A percentile compares a stretch with the other conserved stretches of the same genome.
phyloP scores from a whole-genome alignment of 2,113 vertebrate species.

The Phylloscopus whistleri region DNA sequence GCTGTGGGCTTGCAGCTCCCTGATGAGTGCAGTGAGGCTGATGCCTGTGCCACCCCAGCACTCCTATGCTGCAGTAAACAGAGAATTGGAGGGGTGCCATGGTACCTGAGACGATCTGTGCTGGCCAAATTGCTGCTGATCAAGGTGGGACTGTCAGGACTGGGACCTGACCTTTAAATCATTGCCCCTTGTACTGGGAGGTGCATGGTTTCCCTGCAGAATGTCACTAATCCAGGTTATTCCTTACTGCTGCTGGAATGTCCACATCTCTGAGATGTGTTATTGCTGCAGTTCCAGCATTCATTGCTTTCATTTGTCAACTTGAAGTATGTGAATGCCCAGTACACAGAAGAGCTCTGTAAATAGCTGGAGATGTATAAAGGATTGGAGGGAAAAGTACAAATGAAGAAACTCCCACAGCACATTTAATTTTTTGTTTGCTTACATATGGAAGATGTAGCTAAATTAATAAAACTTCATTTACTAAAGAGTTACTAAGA shows the following conservation, averaged over 20 bases:
- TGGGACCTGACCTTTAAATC: background rate
- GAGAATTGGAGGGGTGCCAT: rapidly evolving
- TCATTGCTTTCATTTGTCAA: background rate
- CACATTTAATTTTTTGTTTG: background rate
- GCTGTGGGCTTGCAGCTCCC: background rate
- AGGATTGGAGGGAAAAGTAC: background rate
- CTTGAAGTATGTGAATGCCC: background rate
- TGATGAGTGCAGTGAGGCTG: background rate
- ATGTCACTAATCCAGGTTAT: background rate
- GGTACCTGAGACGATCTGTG: background rate
- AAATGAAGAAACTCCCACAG: background rate
- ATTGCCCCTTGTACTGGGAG: background rate
- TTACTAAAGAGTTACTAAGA: background rate
- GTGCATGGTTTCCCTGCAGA: background rate
- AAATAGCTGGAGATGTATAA: background rate
- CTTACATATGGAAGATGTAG: background rate
- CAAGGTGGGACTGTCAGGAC: rapidly evolving
- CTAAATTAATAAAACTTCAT: background rate
- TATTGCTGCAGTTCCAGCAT: background rate
- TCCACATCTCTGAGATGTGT: background rate
- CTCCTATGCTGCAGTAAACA: background rate
- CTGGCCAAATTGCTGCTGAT: rapidly evolving
- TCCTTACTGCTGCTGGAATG: background rate
- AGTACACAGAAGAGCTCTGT: background rate
- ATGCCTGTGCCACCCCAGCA: background rate